A percentile compares a stretch with the other conserved stretches of the same genome.
Conservation (phyloP, 2,797 vertebrate genomes). For the Micrastur ruficollis region DNA sequence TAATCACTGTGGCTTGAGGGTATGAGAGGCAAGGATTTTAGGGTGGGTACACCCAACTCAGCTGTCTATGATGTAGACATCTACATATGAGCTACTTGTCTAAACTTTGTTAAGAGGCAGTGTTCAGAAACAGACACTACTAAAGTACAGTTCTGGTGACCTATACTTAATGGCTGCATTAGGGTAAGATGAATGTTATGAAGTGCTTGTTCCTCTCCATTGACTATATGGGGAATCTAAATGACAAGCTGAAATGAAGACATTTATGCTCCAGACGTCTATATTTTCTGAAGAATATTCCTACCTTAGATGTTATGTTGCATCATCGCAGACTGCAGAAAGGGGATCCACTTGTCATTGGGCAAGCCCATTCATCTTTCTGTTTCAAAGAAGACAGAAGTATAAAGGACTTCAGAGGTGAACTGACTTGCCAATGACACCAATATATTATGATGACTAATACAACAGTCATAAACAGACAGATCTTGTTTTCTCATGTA, state of each 20-base stretch:
- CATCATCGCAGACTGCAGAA: background rate
- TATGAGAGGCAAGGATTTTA: background rate
- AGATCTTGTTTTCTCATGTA: background rate
- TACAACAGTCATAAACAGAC: background rate
- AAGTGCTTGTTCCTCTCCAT: background rate
- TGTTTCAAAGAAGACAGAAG: background rate
- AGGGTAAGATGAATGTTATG: background rate
- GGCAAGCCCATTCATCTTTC: background rate
- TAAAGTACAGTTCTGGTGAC: background rate
- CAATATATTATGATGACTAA: background rate
- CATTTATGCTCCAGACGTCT: background rate
- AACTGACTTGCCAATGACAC: background rate
- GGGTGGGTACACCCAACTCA: background rate
- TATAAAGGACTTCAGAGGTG: background rate
- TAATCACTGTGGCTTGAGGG: background rate
- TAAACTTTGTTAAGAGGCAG: background rate
- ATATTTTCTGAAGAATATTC: background rate
- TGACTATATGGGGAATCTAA: background rate
- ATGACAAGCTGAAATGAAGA: constrained; percentile 14
- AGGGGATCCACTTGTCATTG: background rate
- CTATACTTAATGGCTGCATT: background rate
- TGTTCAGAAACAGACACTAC: background rate
- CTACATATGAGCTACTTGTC: background rate
- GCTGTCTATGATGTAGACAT: background rate
- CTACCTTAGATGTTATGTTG: background rate